Evolutionary conservation across 2,113 vertebrate species (phyloP).

Genomic region (Mastomys coucha): DNA sequence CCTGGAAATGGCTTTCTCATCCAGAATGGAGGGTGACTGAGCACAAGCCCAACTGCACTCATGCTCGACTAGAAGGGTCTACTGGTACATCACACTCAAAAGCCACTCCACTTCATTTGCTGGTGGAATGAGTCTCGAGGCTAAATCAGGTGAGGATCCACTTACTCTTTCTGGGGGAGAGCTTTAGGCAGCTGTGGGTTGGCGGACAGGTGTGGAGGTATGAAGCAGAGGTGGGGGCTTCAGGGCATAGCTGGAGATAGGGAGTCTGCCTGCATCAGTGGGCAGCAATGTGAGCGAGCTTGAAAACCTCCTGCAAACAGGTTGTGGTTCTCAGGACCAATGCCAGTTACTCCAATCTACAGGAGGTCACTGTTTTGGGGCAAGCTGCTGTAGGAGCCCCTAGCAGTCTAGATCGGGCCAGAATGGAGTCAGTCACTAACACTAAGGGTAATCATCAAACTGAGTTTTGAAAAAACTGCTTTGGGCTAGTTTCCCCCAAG

Average conservation of each 20-base stretch:
- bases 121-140: neutral
- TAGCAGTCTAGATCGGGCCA: neutral
- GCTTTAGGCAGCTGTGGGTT: neutral
- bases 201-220: neutral
- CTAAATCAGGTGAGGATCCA: neutral
- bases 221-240: neutral
- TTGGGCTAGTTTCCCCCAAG: neutral
- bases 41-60: neutral
- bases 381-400: neutral
- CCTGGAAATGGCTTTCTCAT: slow-evolving; percentile 60
- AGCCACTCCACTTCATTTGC: neutral
- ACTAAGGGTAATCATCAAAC: neutral
- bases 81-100: neutral
- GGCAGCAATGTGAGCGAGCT: neutral
- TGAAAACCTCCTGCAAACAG: neutral
- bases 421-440: neutral
- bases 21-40: slow-evolving; percentile 19
- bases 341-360: neutral
- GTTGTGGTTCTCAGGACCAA: neutral
- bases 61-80: neutral
- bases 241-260: fast-evolving
- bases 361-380: neutral
- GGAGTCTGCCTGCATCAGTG: neutral
- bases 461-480: neutral
- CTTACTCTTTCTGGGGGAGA: neutral